Percentiles rank a stretch among this genome's conserved stretches.
These are phyloP conservation scores for Poeciliopsis occidentalis DNA, from an alignment of 2,113 vertebrate genomes.

Conservation along the genomic window DNA sequence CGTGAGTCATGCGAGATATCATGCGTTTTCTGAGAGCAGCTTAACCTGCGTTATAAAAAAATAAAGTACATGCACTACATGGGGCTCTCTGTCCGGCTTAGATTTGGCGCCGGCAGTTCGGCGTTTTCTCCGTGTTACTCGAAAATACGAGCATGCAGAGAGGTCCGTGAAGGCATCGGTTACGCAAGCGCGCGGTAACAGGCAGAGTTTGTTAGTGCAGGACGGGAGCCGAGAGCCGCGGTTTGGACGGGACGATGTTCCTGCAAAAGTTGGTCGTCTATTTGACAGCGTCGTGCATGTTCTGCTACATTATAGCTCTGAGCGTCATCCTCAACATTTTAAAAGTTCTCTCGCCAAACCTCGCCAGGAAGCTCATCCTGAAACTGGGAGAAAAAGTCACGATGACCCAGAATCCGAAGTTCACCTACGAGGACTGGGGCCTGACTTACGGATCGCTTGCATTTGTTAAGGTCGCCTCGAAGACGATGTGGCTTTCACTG, in stretches of 20 bases:
- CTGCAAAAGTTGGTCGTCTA: slow-evolving; percentile 43
- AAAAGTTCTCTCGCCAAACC: slow-evolving; percentile 75
- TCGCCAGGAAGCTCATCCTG: slow-evolving; percentile 78
- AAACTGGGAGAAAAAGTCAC: slow-evolving; percentile 74
- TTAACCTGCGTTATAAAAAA: background rate
- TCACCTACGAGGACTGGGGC: slow-evolving; percentile 89
- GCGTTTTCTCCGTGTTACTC: rapidly evolving
- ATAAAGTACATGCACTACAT: background rate
- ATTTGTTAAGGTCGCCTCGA: slow-evolving; percentile 78
- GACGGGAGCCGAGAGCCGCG: background rate
- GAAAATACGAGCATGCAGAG: background rate
- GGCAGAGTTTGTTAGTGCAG: background rate
- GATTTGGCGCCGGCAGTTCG: background rate
- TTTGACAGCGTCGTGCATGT: slow-evolving; percentile 1
- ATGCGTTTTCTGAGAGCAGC: no score
- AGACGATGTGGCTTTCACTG: slow-evolving; percentile 81
- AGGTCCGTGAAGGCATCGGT: slow-evolving; percentile 10
- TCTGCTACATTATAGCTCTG: slow-evolving; percentile 12
- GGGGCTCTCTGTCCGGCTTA: no score
- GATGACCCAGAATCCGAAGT: slow-evolving; percentile 82
- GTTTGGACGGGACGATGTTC: slow-evolving; percentile 29
- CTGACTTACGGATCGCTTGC: slow-evolving; percentile 76
- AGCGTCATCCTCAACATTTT: slow-evolving; percentile 60
- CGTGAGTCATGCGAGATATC: no score
- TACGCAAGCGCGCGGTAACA: background rate